These are phyloP conservation scores for Chionodraco myersi DNA, from an alignment of 2,113 vertebrate species.

Conservation along the genomic window DNA sequence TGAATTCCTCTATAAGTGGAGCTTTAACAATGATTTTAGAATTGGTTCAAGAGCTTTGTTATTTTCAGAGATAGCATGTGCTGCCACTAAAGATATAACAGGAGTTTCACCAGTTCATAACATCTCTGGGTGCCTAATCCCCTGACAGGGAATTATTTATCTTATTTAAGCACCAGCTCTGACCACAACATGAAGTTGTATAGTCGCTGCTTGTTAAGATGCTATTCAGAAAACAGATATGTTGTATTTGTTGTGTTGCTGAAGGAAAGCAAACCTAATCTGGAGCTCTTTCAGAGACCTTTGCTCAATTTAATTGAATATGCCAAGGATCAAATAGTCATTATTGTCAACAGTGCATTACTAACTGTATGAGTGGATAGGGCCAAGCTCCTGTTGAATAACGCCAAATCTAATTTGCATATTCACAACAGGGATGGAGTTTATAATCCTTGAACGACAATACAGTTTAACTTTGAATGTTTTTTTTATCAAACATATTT, in stretches of 20 bases:
- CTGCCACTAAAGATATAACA: conserved; percentile 38
- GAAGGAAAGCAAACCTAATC: conserved; percentile 28
- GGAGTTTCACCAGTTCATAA: conserved; percentile 58
- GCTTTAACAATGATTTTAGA: conserved; percentile 11
- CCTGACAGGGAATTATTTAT: conserved; percentile 55
- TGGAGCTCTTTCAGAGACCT: conserved; percentile 43
- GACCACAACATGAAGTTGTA: conserved; percentile 57
- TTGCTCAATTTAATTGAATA: conserved; percentile 71
- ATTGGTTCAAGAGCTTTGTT: conserved; percentile 22
- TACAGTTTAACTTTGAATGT: not conserved
- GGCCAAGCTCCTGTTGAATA: conserved; percentile 27
- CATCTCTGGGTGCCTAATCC: conserved; percentile 61
- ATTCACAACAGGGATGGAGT: conserved; percentile 14
- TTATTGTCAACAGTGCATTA: conserved; percentile 54
- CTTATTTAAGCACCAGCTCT: conserved; percentile 63
- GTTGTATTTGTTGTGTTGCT: not conserved
- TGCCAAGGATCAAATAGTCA: conserved; percentile 62
- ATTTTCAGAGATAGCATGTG: conserved; percentile 10
- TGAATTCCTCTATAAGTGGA: conserved; percentile 1
- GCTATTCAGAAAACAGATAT: conserved; percentile 27
- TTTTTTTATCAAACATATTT: not conserved
- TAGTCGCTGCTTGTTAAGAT: conserved; percentile 38
- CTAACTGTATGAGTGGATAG: conserved; percentile 42
- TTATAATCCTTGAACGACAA: not conserved
- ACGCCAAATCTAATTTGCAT: conserved; percentile 23